Evolutionary conservation across 2,797 vertebrate genomes (phyloP).

Genomic region (Tiaroga cobitis): DNA sequence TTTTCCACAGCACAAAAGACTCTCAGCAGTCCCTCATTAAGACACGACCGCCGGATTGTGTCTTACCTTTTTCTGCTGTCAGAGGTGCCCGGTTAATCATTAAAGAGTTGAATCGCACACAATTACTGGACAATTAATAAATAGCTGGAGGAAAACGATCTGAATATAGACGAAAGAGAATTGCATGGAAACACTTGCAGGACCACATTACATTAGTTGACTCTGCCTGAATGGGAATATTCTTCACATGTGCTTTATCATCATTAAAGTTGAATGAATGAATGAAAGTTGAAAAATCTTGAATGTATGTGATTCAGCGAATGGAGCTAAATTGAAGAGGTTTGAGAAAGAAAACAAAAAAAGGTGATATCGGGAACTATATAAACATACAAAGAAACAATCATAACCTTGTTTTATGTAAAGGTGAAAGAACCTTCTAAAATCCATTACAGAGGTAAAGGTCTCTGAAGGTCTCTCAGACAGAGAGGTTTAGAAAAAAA

Average conservation of each 20-base stretch:
- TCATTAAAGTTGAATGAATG: background rate
- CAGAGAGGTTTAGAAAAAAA: slow-evolving; percentile 2
- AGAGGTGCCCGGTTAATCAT: slow-evolving; percentile 30
- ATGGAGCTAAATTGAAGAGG: background rate
- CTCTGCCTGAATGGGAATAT: background rate
- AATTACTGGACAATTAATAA: slow-evolving; percentile 40
- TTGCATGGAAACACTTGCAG: background rate
- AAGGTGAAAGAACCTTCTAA: slow-evolving; percentile 18
- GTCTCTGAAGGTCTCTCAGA: slow-evolving; percentile 14
- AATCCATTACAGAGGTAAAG: slow-evolving; percentile 6
- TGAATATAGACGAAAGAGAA: background rate
- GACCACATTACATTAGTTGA: background rate
- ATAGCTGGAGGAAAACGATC: slow-evolving; percentile 11
- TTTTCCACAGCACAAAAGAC: slow-evolving; percentile 53
- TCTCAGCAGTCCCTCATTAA: slow-evolving; percentile 50
- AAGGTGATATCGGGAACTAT: background rate
- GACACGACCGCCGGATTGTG: slow-evolving; percentile 38
- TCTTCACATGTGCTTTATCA: background rate
- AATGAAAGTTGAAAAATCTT: background rate
- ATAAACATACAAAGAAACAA: background rate
- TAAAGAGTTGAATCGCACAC: slow-evolving; percentile 20
- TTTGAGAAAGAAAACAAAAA: background rate
- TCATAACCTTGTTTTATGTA: background rate
- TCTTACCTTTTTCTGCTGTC: slow-evolving; percentile 36
- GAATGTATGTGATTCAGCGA: background rate